These are phyloP conservation scores for Podarcis cretensis DNA, from an alignment of 2,113 vertebrate species.

Conservation along the genomic window DNA sequence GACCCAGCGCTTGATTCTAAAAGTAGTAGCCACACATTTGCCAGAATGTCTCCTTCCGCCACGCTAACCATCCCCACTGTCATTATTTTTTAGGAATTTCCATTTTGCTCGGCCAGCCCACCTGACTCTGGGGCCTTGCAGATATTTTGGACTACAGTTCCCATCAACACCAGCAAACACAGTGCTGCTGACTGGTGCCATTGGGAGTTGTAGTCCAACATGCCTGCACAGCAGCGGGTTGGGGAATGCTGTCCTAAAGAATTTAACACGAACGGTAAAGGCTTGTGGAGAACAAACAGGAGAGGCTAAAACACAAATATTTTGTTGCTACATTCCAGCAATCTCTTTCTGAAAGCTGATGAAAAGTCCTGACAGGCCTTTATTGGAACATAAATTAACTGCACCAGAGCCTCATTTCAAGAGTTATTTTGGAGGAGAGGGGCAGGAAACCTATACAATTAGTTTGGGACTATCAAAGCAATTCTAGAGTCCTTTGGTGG, in stretches of 20 bases:
- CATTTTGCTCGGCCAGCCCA: conserved; percentile 23
- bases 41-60: neutral
- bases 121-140: no score
- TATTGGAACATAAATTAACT: conserved; percentile 74
- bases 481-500: conserved; percentile 19
- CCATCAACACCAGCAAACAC: no score
- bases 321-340: conserved; percentile 58
- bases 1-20: neutral
- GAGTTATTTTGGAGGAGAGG: conserved; percentile 45
- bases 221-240: neutral
- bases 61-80: neutral
- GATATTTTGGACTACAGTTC: no score
- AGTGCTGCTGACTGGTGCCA: no score
- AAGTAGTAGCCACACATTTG: neutral
- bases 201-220: neutral
- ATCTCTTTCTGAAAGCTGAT: conserved; percentile 63
- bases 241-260: neutral
- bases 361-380: conserved; percentile 69
- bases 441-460: conserved; percentile 35
- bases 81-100: conserved; percentile 40
- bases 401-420: conserved; percentile 66
- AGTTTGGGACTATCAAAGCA: conserved; percentile 36
- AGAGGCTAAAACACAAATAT: conserved; percentile 61
- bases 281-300: conserved; percentile 20
- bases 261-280: neutral